Evolutionary conservation across 2,113 vertebrate species (phyloP).

Genomic region (Elgaria multicarinata): DNA sequence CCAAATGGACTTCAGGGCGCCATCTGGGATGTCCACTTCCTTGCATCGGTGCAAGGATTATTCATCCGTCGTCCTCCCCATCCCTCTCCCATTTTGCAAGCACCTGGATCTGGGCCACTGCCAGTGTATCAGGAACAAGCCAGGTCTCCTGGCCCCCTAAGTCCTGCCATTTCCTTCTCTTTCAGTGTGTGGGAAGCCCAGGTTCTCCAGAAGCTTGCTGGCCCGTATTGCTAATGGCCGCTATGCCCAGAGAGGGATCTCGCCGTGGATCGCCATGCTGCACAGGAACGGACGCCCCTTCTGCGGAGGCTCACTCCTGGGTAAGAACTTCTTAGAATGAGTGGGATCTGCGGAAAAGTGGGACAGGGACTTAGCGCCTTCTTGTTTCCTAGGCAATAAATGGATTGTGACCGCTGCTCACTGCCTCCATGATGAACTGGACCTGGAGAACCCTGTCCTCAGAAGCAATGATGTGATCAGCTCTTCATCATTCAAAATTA

Average conservation of each 20-base stretch:
- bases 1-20: not conserved
- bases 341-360: not conserved
- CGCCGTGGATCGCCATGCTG: conserved; percentile 77
- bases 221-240: conserved; percentile 64
- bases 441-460: conserved; percentile 39
- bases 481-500: conserved; percentile 68
- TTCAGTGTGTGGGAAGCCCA: conserved; percentile 75
- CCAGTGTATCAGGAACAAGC: not conserved
- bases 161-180: not conserved
- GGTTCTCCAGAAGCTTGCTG: conserved; percentile 55
- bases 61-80: accelerated
- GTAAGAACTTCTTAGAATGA: conserved; percentile 48
- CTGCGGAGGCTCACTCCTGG: conserved; percentile 75
- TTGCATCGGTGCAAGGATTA: too few species aligned
- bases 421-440: conserved; percentile 65
- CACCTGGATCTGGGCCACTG: not conserved
- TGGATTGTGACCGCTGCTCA: conserved; percentile 77
- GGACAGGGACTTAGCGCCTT: not conserved
- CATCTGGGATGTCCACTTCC: too few species aligned
- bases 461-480: conserved; percentile 19
- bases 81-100: too few species aligned
- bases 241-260: conserved; percentile 54
- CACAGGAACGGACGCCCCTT: conserved; percentile 53
- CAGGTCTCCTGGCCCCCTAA: not conserved
- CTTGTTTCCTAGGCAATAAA: conserved; percentile 55